Evolutionary conservation across 2,797 vertebrate genomes (phyloP).

Genomic region (Pagetopsis macropterus): DNA sequence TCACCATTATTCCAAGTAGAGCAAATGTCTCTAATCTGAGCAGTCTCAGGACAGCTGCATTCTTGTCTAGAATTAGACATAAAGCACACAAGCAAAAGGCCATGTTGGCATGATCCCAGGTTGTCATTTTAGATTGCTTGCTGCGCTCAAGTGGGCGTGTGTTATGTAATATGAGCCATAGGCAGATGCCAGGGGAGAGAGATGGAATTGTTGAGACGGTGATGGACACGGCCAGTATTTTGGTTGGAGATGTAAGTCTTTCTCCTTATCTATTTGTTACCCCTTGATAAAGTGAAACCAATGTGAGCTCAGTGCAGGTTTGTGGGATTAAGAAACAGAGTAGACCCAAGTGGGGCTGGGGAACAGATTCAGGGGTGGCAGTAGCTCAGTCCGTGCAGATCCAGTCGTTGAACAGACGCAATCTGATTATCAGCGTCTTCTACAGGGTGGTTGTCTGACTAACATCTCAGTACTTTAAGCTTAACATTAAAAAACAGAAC

Average conservation of each 20-base stretch:
- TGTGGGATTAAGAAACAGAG: background rate
- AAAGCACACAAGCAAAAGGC: background rate
- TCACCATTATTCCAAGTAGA: background rate
- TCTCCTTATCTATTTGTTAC: too few species aligned
- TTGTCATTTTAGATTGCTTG: background rate
- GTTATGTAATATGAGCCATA: background rate
- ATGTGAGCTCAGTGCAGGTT: background rate
- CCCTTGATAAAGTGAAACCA: background rate
- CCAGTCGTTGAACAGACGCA: too few species aligned
- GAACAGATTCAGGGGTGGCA: too few species aligned
- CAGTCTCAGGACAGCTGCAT: constrained; percentile 1
- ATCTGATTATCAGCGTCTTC: too few species aligned
- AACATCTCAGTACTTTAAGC: too few species aligned
- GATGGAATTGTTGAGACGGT: background rate
- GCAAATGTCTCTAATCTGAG: background rate
- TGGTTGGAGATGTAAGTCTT: background rate
- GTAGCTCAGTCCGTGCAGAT: too few species aligned
- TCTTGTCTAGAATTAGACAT: constrained; percentile 4
- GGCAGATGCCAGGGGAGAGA: background rate
- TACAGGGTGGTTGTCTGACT: too few species aligned
- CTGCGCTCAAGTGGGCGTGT: background rate
- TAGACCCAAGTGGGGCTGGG: background rate
- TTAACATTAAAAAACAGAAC: too few species aligned
- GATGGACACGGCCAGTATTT: background rate
- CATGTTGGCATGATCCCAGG: background rate